Conservation (phyloP, 2,113 vertebrate species). For the Tyto alba region DNA sequence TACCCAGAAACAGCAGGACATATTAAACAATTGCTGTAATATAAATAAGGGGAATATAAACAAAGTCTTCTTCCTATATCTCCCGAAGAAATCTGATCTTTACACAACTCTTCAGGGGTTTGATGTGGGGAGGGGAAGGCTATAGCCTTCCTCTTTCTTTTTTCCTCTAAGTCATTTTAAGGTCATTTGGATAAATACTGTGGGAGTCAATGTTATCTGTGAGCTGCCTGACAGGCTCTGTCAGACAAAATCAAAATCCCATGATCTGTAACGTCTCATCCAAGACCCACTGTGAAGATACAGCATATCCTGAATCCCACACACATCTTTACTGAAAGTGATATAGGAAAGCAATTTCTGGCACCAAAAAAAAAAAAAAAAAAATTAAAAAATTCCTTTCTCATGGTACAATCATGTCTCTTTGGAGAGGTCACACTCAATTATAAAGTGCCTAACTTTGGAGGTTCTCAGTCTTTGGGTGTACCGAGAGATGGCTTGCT, state of each 20-base stretch:
- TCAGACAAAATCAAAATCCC: not conserved
- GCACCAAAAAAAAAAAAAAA: not conserved
- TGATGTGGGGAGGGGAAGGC: not conserved
- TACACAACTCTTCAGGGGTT: not conserved
- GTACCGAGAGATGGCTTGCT: not conserved
- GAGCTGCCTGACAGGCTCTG: not conserved
- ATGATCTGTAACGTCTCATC: not conserved
- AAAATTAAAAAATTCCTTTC: not conserved
- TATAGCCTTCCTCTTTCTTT: not conserved
- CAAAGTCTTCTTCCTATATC: not conserved
- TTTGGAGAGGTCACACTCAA: not conserved
- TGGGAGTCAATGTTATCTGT: not conserved
- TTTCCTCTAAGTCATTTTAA: not conserved
- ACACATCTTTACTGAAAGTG: not conserved
- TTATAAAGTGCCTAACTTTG: not conserved
- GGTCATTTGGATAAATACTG: not conserved
- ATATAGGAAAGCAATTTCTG: not conserved
- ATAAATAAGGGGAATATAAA: not conserved
- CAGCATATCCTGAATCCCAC: not conserved
- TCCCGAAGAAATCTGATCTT: not conserved
- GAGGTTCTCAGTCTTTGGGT: not conserved
- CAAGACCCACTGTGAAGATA: not conserved
- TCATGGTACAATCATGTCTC: not conserved
- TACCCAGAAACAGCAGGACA: not conserved
- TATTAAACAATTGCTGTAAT: not conserved